Percentiles rank a stretch among this genome's conserved stretches.
phyloP scores from a whole-genome alignment of 2,113 vertebrate genomes.

The Perca flavescens region DNA sequence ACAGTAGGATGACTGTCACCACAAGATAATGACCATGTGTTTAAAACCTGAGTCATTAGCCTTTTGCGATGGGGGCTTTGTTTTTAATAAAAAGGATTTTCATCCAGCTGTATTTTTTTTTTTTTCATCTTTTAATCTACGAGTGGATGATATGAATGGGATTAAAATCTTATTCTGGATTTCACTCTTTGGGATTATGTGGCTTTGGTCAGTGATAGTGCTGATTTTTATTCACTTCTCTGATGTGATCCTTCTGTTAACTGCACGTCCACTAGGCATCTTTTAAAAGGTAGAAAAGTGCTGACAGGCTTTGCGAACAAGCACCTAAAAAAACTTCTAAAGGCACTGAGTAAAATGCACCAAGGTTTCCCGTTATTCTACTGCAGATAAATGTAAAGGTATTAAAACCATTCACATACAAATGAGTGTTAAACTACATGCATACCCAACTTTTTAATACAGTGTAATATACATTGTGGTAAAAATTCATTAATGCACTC shows the following conservation, averaged over 20 bases:
- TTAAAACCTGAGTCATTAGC: slow-evolving; percentile 42
- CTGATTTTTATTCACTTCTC: slow-evolving; percentile 64
- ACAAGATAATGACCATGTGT: slow-evolving; percentile 55
- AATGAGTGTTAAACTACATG: neutral
- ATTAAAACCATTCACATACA: neutral
- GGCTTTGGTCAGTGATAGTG: slow-evolving; percentile 77
- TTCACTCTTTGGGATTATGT: slow-evolving; percentile 79
- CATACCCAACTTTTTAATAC: neutral
- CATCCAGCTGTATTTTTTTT: slow-evolving; percentile 40
- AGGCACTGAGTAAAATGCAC: neutral
- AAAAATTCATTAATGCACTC: neutral
- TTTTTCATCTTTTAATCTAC: slow-evolving; percentile 45
- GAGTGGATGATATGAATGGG: slow-evolving; percentile 66
- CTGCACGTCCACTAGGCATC: neutral
- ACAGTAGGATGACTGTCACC: slow-evolving; percentile 26
- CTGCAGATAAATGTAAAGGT: neutral
- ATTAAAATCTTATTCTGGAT: slow-evolving; percentile 81
- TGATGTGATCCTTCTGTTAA: slow-evolving; percentile 45
- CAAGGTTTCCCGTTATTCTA: neutral
- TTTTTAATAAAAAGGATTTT: slow-evolving; percentile 60
- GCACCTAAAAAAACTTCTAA: neutral
- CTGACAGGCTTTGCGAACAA: neutral
- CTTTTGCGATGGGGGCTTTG: slow-evolving; percentile 13
- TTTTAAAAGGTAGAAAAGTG: neutral
- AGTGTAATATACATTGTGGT: neutral